Evolutionary conservation across 2,888 invertebrate species (phyloP).

Genomic region (Seira ritae): DNA sequence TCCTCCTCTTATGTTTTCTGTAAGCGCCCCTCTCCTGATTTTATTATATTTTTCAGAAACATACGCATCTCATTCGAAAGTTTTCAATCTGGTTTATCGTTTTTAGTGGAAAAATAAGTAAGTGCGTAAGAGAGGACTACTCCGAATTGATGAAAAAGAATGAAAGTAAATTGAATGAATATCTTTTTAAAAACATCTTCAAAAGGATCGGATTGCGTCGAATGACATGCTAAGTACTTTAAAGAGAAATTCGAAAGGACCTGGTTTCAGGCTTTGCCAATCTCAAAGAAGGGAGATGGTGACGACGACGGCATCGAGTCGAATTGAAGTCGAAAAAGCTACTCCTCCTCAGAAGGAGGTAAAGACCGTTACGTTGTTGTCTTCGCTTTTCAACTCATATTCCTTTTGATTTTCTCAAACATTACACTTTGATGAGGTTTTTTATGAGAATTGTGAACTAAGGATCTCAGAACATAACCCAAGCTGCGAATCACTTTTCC

Average conservation of each 20-base stretch:
- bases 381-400: not conserved
- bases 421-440: constrained; percentile 31
- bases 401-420: constrained; percentile 47
- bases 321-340: too few species aligned
- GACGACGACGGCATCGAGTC: not conserved
- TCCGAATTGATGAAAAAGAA: not conserved
- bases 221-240: not conserved
- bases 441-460: not conserved
- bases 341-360: too few species aligned
- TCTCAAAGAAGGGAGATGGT: not conserved
- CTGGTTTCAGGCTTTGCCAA: too few species aligned
- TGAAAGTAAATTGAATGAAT: not conserved
- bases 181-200: too few species aligned
- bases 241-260: not conserved
- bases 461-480: not conserved
- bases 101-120: too few species aligned
- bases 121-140: not conserved
- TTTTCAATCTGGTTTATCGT: too few species aligned
- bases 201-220: not conserved
- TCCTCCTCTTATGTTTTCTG: too few species aligned
- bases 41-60: too few species aligned
- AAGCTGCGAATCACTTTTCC: not conserved
- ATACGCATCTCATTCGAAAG: too few species aligned
- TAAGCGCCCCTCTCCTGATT: not conserved
- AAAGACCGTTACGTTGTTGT: not conserved